phyloP scores from a whole-genome alignment of 1,140 invertebrate genomes.

The Microplitis mediator region DNA sequence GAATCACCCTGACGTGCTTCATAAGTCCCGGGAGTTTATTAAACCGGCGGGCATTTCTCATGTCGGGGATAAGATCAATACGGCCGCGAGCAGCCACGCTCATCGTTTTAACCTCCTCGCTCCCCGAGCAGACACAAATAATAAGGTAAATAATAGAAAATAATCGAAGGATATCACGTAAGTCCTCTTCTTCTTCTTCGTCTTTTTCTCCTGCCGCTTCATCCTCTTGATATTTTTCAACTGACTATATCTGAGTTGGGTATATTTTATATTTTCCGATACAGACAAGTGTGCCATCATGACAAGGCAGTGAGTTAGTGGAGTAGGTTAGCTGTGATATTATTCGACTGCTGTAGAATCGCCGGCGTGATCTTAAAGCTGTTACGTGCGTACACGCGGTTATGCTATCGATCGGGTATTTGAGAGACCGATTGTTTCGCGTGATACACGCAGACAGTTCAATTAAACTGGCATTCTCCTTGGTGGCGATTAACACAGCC shows the following conservation, averaged over 20 bases:
- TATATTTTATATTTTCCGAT: no score
- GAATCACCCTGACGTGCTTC: constrained; percentile 65
- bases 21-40: constrained; percentile 65
- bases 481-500: constrained; percentile 41
- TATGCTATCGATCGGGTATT: constrained; percentile 1
- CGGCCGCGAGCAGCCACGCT: constrained; percentile 56
- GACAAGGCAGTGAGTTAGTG: no score
- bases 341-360: no score
- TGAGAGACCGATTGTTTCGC: neutral
- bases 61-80: constrained; percentile 65
- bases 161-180: constrained; percentile 44
- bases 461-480: constrained; percentile 43
- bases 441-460: constrained; percentile 40
- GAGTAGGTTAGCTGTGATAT: no score
- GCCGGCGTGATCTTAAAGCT: neutral
- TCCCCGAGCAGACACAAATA: constrained; percentile 41
- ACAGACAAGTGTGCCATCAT: no score
- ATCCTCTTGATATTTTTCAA: neutral
- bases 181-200: neutral
- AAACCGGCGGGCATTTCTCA: constrained; percentile 64
- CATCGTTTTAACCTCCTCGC: constrained; percentile 46
- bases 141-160: constrained; percentile 51
- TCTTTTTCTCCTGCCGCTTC: neutral
- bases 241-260: neutral
- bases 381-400: neutral